Percentiles rank a stretch among this genome's conserved stretches.
These are phyloP conservation scores for Odontothrips loti DNA, from an alignment of 2,888 invertebrate species.

Conservation along the genomic window DNA sequence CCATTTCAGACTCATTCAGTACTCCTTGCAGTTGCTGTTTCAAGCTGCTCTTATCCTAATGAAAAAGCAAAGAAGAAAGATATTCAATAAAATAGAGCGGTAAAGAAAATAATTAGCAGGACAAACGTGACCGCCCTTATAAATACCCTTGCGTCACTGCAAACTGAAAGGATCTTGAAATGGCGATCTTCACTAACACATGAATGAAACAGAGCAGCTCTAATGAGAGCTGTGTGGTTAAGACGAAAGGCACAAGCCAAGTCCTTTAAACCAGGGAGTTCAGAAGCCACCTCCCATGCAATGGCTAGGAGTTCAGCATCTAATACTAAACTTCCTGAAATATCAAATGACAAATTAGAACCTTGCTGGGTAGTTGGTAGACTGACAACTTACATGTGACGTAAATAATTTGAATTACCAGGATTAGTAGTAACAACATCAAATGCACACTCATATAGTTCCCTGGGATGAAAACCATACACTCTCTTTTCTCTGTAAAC, in stretches of 20 bases:
- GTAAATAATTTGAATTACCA: slow-evolving; percentile 46
- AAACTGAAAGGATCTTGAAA: not conserved
- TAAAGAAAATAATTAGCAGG: not conserved
- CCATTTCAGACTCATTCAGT: slow-evolving; percentile 60
- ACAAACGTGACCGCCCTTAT: not conserved
- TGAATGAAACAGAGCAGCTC: slow-evolving; percentile 71
- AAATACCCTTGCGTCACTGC: slow-evolving; percentile 41
- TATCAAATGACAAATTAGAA: not conserved
- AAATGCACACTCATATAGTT: slow-evolving; percentile 86
- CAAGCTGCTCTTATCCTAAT: slow-evolving; percentile 58
- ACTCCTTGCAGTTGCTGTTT: slow-evolving; percentile 68
- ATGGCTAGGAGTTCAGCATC: slow-evolving; percentile 83
- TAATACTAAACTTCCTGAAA: slow-evolving; percentile 62
- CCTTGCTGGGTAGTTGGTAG: not conserved
- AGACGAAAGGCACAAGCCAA: slow-evolving; percentile 59
- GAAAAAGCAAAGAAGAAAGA: slow-evolving; percentile 45
- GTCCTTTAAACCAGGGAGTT: slow-evolving; percentile 63
- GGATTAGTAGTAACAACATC: slow-evolving; percentile 80
- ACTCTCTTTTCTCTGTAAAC: slow-evolving; percentile 79
- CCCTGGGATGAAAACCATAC: slow-evolving; percentile 78
- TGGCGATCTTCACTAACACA: slow-evolving; percentile 57
- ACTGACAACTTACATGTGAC: slow-evolving; percentile 7
- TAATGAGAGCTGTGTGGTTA: slow-evolving; percentile 73
- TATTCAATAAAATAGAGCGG: slow-evolving; percentile 41
- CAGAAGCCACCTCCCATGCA: slow-evolving; percentile 67